Percentiles rank a stretch among this genome's conserved stretches.
These are phyloP conservation scores for Euplexia lucipara DNA, from an alignment of 2,888 invertebrate species.

Conservation along the genomic window DNA sequence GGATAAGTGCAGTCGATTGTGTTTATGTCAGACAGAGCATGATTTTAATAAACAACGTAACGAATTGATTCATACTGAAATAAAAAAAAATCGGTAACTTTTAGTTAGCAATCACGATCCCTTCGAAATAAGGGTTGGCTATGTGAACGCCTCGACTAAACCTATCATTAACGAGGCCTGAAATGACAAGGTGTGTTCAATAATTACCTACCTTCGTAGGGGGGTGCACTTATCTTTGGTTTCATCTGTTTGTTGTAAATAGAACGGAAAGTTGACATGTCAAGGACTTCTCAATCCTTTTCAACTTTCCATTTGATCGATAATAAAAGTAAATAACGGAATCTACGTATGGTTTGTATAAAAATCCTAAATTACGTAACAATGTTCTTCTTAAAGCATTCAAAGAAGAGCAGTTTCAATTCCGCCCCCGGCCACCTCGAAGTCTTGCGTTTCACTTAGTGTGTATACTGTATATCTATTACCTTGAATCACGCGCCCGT, in stretches of 20 bases:
- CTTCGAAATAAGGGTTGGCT: constrained; percentile 69
- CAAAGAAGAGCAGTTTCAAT: constrained; percentile 16
- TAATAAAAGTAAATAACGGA: constrained; percentile 11
- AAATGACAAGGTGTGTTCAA: constrained; percentile 83
- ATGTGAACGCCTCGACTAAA: constrained; percentile 70
- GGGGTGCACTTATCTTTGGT: constrained; percentile 75
- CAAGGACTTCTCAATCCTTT: constrained; percentile 49
- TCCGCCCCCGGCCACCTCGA: constrained; percentile 7
- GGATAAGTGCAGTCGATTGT: constrained; percentile 8
- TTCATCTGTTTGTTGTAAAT: constrained; percentile 74
- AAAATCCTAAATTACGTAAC: not conserved
- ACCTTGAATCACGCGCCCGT: constrained; percentile 53
- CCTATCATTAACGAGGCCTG: constrained; percentile 81
- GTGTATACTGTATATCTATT: constrained; percentile 28
- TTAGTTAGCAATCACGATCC: constrained; percentile 60
- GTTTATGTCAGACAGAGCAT: constrained; percentile 9
- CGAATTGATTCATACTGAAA: constrained; percentile 27
- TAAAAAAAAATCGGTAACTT: constrained; percentile 46
- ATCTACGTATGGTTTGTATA: not conserved
- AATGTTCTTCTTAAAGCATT: not conserved
- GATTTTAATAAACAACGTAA: constrained; percentile 13
- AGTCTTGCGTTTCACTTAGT: constrained; percentile 41
- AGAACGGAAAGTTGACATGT: constrained; percentile 66
- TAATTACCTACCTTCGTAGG: constrained; percentile 77
- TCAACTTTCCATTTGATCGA: constrained; percentile 2